A percentile compares a stretch with the other conserved stretches of the same genome.
These are phyloP conservation scores for Aphrocallistes beatrix DNA, from an alignment of 37 sponge, comb jelly and placozoan genomes.

Conservation along the genomic window DNA sequence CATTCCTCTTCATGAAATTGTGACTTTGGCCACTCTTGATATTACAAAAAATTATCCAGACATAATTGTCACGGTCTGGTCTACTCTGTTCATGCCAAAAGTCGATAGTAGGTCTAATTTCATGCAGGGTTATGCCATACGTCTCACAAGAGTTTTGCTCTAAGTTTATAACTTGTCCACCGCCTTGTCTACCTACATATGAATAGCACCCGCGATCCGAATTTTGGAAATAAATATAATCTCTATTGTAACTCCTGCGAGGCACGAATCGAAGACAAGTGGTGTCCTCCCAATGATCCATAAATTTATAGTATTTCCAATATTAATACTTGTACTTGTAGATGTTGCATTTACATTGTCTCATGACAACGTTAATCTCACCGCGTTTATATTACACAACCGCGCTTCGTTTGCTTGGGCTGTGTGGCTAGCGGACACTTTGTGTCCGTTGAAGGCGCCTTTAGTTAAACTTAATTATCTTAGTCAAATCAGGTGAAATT, in stretches of 20 bases:
- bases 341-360: no score
- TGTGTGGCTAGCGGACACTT: no score
- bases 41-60: not conserved
- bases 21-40: not conserved
- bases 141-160: not conserved
- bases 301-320: no score
- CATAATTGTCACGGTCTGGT: slow-evolving; percentile 22
- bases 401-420: no score
- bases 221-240: not conserved
- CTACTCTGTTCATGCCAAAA: slow-evolving; percentile 32
- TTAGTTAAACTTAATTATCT: no score
- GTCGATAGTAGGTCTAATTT: slow-evolving; percentile 25
- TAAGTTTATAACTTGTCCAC: not conserved
- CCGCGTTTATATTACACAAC: no score
- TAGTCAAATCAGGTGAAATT: no score
- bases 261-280: not conserved
- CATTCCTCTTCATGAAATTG: not conserved
- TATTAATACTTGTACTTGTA: no score
- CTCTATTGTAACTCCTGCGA: not conserved
- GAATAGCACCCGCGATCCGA: not conserved
- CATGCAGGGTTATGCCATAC: slow-evolving; percentile 18
- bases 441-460: no score
- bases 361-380: no score
- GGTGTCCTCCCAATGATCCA: slow-evolving; percentile 9
- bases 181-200: slow-evolving; percentile 9